Evolutionary conservation across 2,888 invertebrate genomes (phyloP).

Genomic region (Lepetodrilus schrolli): DNA sequence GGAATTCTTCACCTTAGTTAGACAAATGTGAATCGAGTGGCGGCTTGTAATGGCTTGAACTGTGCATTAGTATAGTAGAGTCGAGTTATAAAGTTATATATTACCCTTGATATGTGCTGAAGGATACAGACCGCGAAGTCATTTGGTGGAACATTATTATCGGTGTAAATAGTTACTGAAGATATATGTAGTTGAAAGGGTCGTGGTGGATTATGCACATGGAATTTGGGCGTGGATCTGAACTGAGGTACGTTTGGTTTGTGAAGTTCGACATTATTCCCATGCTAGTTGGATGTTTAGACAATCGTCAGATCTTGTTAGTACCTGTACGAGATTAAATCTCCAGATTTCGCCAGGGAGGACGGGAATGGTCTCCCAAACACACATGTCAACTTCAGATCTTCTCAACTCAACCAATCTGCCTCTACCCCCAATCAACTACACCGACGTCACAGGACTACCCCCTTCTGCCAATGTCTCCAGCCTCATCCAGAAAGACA

Average conservation of each 20-base stretch:
- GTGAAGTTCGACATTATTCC: neutral
- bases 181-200: neutral
- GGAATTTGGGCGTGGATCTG: neutral
- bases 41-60: neutral
- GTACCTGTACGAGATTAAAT: neutral
- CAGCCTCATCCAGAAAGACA: neutral
- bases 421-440: slow-evolving; percentile 8
- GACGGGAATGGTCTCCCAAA: neutral
- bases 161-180: neutral
- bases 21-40: neutral
- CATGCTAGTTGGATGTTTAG: slow-evolving; percentile 15
- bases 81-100: no score
- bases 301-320: neutral
- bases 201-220: neutral
- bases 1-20: neutral
- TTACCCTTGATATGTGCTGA: no score
- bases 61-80: neutral
- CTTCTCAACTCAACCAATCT: neutral
- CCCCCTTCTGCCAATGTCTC: neutral
- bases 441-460: slow-evolving; percentile 5
- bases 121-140: no score
- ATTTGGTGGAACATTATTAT: neutral
- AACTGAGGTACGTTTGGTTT: neutral
- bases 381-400: neutral
- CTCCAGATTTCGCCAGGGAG: neutral